phyloP scores from a whole-genome alignment of 1,140 invertebrate genomes.

The Neodiprion lecontei region DNA sequence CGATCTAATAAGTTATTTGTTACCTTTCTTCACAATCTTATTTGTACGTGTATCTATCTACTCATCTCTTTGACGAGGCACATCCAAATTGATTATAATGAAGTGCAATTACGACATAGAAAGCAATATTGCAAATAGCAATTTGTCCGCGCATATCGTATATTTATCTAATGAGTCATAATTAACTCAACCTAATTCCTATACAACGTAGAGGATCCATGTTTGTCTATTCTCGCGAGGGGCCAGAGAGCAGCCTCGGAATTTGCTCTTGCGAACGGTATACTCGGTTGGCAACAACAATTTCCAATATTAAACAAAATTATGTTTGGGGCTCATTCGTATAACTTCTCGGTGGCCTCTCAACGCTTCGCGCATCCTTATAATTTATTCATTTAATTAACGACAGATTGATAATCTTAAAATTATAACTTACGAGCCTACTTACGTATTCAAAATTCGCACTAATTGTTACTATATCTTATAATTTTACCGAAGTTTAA shows the following conservation, averaged over 20 bases:
- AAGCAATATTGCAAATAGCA: background rate
- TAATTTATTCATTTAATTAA: background rate
- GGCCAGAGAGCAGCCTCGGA: background rate
- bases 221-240: background rate
- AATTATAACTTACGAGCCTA: too few relatives aligned
- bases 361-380: background rate
- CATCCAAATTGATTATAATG: background rate
- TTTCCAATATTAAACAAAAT: slow-evolving; percentile 5
- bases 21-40: background rate
- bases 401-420: too few relatives aligned
- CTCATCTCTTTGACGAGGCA: background rate
- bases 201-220: background rate
- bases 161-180: background rate
- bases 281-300: background rate
- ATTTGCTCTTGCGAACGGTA: background rate
- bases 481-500: too few relatives aligned
- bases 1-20: background rate
- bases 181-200: background rate
- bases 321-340: slow-evolving; percentile 7
- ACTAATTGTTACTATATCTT: too few relatives aligned
- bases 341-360: slow-evolving; percentile 7
- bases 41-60: too few relatives aligned
- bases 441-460: too few relatives aligned
- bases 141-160: background rate
- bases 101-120: background rate